phyloP scores from a whole-genome alignment of 1,140 invertebrate species.

The Antheraea pernyi region DNA sequence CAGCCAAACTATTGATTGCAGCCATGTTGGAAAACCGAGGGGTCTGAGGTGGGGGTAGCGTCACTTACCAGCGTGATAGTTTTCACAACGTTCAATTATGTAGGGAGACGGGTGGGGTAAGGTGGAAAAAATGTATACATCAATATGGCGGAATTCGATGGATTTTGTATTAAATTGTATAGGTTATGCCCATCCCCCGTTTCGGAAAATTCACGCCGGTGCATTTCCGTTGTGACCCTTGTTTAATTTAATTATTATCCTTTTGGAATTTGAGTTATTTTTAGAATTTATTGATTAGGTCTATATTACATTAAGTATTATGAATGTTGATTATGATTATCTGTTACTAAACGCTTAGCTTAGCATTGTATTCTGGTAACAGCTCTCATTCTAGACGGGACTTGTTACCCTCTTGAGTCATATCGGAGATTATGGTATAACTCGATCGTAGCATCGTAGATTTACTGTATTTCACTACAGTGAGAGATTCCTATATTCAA shows the following conservation, averaged over 20 bases:
- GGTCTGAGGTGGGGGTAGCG: constrained; percentile 45
- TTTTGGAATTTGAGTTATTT: not conserved
- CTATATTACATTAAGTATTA: too few species aligned
- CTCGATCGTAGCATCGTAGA: too few species aligned
- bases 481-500: too few species aligned
- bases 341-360: too few species aligned
- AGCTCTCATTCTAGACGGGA: too few species aligned
- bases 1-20: constrained; percentile 77
- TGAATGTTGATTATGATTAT: too few species aligned
- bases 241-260: constrained; percentile 61
- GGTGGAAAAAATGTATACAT: constrained; percentile 67
- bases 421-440: too few species aligned
- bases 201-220: constrained; percentile 55
- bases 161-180: constrained; percentile 75
- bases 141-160: constrained; percentile 67
- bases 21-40: constrained; percentile 71
- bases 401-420: too few species aligned
- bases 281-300: constrained; percentile 11
- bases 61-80: constrained; percentile 76
- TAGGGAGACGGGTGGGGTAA: constrained; percentile 48
- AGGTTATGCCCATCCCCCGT: constrained; percentile 46
- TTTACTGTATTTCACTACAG: too few species aligned
- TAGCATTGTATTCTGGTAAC: too few species aligned
- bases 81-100: constrained; percentile 77
- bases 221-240: constrained; percentile 43